Base-by-base conservation (phyloP, 1,140 invertebrate genomes). In the Drosophila busckii region DNA sequence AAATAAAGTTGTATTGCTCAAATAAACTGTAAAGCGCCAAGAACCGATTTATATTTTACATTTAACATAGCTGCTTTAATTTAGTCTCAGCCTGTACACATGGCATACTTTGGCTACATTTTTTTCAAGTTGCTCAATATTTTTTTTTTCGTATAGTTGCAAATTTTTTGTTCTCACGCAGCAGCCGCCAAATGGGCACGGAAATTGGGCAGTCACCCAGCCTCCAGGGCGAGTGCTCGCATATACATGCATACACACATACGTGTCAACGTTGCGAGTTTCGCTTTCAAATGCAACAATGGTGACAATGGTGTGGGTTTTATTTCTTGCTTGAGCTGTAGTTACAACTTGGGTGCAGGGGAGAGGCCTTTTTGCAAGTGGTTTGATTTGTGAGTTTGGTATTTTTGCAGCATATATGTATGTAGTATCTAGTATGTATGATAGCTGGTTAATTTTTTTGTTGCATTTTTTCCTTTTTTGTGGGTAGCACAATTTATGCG, bases 141-240 rank as follows among this genome's bases (percentile, higher is more conserved):
- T 19, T 26, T 35, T 54, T 54, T 26, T 49, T 48, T 8, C n/a
- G 8, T 4, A 12, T 3, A 16, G n/a, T 13, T 8, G 2, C 1
- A 3, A 28, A n/a, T 4, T 31, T 59, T 42, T 58, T 46, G 64
- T 75, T 75, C 70, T 75, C 65, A 75, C 70, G 70, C 70, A 76
- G 60, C 41, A 41, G 65, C 65, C 70, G 60, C 53, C 44, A 50
- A 67, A 61, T 63, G 75, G 71, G 73, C 67, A 67, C 73, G 73
- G 73, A 76, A 76, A 76, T 80, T 67, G 70, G 61, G 56, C 71
- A 35, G 61, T 13, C 32, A 64, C 41, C 53, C 59, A 50, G 50
- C 32, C 59, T 41, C 53, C 59, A 50, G 50, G 46, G 54, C 54
- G 22, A 35, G 17, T 19, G n/a, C n/a, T 28, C 37, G 31, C 16